Evolutionary conservation across 2,113 vertebrate species (phyloP).

Genomic region (Brachionichthys hirsutus): DNA sequence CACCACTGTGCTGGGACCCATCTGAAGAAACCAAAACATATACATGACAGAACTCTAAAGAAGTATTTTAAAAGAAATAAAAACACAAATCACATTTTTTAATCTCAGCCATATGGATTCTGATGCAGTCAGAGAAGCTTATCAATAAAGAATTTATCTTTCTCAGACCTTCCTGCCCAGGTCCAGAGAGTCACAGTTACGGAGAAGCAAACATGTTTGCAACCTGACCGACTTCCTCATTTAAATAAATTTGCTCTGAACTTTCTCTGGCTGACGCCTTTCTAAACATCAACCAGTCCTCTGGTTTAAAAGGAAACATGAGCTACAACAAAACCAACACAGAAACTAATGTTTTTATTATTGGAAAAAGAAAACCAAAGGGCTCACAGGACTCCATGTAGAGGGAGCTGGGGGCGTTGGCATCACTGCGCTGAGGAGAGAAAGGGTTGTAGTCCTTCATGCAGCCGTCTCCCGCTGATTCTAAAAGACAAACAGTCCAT

Average conservation of each 20-base stretch:
- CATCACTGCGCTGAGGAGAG: conserved; percentile 77
- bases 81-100: not conserved
- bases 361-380: not conserved
- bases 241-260: too few species aligned
- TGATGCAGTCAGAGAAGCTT: not conserved
- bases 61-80: too few species aligned
- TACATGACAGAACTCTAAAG: not conserved
- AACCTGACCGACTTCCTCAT: not conserved
- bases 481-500: conserved; percentile 62
- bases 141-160: not conserved
- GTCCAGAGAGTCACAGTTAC: conserved; percentile 6
- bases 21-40: conserved; percentile 71
- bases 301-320: not conserved
- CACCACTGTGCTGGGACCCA: conserved; percentile 76
- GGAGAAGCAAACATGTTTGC: not conserved
- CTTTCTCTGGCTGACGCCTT: too few species aligned
- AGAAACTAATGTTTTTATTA: not conserved
- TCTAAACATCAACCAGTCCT: too few species aligned
- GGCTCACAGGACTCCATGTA: conserved; percentile 88
- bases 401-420: conserved; percentile 79
- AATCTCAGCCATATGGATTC: not conserved
- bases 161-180: not conserved
- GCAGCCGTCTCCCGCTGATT: conserved; percentile 73
- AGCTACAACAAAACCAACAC: not conserved
- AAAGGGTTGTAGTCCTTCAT: conserved; percentile 74